Conservation (phyloP, 2,797 vertebrate genomes). For the Prunella strophiata region DNA sequence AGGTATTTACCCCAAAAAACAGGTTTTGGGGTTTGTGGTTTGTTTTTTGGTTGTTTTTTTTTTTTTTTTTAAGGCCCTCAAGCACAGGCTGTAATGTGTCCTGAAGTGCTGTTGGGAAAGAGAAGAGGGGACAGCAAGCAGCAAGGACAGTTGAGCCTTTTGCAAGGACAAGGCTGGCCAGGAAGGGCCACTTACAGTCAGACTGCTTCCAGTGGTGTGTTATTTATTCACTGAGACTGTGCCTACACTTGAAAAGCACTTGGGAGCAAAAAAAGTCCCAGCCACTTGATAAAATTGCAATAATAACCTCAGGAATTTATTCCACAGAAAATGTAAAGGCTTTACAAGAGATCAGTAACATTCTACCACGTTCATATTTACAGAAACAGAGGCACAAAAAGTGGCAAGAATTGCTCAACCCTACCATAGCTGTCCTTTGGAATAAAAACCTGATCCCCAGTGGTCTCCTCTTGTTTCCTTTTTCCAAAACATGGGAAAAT, state of each 20-base stretch:
- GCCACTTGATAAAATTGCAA: not conserved
- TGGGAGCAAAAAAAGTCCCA: not conserved
- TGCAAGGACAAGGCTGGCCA: not conserved
- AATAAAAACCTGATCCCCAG: not conserved
- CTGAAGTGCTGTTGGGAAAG: not conserved
- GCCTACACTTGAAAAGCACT: not conserved
- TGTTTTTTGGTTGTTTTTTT: not conserved
- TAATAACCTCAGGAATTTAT: not conserved
- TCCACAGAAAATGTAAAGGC: not conserved
- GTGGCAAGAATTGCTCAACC: not conserved
- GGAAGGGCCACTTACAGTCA: not conserved
- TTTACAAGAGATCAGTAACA: not conserved
- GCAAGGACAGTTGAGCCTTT: not conserved
- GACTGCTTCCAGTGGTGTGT: not conserved
- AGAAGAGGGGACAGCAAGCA: not conserved
- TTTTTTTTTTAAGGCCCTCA: not conserved
- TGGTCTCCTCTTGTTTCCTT: not conserved
- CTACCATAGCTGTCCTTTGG: not conserved
- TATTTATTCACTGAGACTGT: not conserved
- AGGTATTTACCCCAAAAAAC: fast-evolving
- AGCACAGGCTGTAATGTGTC: not conserved
- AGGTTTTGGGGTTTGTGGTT: fast-evolving
- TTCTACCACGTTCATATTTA: not conserved
- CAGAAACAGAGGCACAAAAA: not conserved
- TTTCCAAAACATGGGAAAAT: not conserved